Evolutionary conservation across 2,888 invertebrate genomes (phyloP).

Genomic region (Malachius bipustulatus): DNA sequence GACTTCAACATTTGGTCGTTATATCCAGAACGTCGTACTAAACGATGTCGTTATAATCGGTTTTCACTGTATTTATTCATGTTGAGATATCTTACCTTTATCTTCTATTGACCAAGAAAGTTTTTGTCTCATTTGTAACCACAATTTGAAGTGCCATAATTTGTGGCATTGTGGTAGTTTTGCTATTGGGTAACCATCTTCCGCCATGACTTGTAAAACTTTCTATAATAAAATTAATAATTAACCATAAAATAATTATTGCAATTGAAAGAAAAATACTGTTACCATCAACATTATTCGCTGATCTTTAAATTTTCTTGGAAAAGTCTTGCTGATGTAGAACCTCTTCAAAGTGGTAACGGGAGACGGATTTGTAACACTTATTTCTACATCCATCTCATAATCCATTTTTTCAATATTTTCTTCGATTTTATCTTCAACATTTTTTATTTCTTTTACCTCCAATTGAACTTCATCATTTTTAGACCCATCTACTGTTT

Average conservation of each 20-base stretch:
- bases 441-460: too few species aligned
- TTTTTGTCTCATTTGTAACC: conserved; percentile 30
- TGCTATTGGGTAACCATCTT: conserved; percentile 34
- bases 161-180: conserved; percentile 31
- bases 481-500: too few species aligned
- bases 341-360: too few species aligned
- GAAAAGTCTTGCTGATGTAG: too few species aligned
- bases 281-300: too few species aligned
- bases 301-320: too few species aligned
- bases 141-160: conserved; percentile 33
- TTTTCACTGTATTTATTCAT: not conserved
- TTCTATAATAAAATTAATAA: conserved; percentile 17
- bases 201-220: conserved; percentile 27
- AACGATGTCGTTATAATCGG: too few species aligned
- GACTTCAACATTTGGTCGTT: too few species aligned
- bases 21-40: too few species aligned
- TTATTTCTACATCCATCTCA: conserved; percentile 8
- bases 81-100: conserved; percentile 19
- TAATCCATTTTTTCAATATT: conserved; percentile 7
- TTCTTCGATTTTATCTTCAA: conserved; percentile 5
- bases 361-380: too few species aligned
- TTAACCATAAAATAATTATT: not conserved
- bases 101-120: conserved; percentile 26
- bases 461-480: too few species aligned
- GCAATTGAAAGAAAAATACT: too few species aligned